Conservation (phyloP, 2,888 invertebrate genomes). For the Eupithecia centaureata region DNA sequence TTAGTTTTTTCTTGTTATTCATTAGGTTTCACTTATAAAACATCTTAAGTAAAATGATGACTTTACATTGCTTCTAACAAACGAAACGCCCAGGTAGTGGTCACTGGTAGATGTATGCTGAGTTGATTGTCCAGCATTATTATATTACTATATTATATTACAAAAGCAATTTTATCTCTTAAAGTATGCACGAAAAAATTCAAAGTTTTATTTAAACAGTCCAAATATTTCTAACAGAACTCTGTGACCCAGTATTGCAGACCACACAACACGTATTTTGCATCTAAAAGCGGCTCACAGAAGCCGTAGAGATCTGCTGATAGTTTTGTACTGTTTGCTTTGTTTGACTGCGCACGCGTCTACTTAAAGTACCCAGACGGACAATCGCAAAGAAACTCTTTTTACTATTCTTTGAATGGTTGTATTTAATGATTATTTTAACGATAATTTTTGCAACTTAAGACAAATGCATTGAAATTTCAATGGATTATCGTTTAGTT, state of each 20-base stretch:
- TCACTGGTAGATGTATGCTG: too few relatives aligned
- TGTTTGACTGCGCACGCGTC: slow-evolving; percentile 47
- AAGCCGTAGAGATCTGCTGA: slow-evolving; percentile 52
- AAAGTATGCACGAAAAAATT: too few relatives aligned
- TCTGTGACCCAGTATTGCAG: slow-evolving; percentile 1
- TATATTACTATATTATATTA: too few relatives aligned
- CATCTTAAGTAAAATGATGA: too few relatives aligned
- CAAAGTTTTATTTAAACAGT: too few relatives aligned
- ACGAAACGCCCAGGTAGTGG: too few relatives aligned
- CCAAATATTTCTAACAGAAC: background rate
- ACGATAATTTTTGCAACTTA: too few relatives aligned
- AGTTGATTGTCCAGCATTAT: too few relatives aligned
- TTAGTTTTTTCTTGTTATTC: background rate
- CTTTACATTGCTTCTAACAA: too few relatives aligned
- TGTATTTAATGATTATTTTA: background rate
- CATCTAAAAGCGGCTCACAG: slow-evolving; percentile 45
- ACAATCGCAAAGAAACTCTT: slow-evolving; percentile 45
- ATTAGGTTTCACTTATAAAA: background rate
- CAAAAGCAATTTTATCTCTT: too few relatives aligned
- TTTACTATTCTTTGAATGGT: slow-evolving; percentile 21
- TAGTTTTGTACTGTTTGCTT: slow-evolving; percentile 58
- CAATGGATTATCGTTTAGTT: too few relatives aligned
- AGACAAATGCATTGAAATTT: background rate
- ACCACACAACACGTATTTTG: slow-evolving; percentile 9
- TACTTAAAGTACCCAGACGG: slow-evolving; percentile 19